Percentiles rank a stretch among this genome's conserved stretches.
Evolutionary conservation across 2,888 invertebrate genomes (phyloP).

Genomic region (Cryptus armator): DNA sequence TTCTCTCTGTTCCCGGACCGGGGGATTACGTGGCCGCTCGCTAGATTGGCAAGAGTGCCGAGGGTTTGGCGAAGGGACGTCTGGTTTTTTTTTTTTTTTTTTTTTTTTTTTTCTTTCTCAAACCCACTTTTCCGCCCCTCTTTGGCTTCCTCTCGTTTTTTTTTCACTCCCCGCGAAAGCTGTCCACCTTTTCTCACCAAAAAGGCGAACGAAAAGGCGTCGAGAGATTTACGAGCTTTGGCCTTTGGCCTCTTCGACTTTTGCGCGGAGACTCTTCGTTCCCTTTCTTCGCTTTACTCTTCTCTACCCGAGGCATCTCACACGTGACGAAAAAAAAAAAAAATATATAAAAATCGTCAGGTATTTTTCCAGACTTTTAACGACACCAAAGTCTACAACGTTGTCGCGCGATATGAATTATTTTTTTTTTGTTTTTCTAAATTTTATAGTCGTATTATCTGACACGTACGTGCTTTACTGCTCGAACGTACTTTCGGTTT

Average conservation of each 20-base stretch:
- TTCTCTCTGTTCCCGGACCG: conserved; percentile 21
- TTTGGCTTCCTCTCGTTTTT: neutral
- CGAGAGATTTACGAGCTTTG: conserved; percentile 62
- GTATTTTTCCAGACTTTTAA: neutral
- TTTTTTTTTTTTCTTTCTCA: conserved; percentile 16
- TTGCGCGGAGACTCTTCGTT: conserved; percentile 8
- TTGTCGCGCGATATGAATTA: neutral
- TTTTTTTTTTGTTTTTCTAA: conserved; percentile 15
- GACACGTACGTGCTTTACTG: conserved; percentile 24
- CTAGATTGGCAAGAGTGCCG: conserved; percentile 49
- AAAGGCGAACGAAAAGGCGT: conserved; percentile 34
- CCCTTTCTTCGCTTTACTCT: neutral
- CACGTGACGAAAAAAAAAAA: conserved; percentile 5
- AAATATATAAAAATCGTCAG: neutral
- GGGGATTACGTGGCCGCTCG: conserved; percentile 57
- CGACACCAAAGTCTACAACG: too few species aligned
- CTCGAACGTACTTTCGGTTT: conserved; percentile 28
- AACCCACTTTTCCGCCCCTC: conserved; percentile 15
- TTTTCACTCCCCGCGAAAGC: conserved; percentile 22
- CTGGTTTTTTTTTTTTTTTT: conserved; percentile 8
- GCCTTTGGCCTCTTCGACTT: conserved; percentile 52
- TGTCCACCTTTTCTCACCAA: conserved; percentile 27
- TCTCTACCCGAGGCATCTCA: neutral
- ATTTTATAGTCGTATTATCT: conserved; percentile 11
- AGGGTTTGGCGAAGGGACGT: conserved; percentile 24